Conservation (phyloP, 2,888 invertebrate genomes). For the Sympetrum striolatum region DNA sequence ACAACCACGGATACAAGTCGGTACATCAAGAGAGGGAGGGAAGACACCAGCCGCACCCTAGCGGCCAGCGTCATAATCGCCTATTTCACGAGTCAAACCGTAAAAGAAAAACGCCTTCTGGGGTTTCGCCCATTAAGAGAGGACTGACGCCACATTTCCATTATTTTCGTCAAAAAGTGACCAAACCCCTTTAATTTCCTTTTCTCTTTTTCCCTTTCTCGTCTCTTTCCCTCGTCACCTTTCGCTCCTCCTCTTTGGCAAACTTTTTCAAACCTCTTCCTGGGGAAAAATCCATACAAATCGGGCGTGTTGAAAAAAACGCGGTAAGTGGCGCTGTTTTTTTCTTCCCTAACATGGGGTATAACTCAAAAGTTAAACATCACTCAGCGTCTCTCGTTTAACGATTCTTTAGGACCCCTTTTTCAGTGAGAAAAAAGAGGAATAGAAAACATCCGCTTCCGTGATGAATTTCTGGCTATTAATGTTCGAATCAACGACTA, state of each 20-base stretch:
- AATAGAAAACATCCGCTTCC: neutral
- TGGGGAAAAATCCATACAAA: neutral
- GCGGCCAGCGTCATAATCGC: constrained; percentile 5
- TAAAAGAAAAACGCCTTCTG: neutral
- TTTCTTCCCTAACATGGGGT: neutral
- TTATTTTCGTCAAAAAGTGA: neutral
- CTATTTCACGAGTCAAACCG: constrained; percentile 2
- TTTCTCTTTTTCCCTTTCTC: no score
- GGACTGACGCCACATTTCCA: neutral
- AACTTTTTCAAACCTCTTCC: neutral
- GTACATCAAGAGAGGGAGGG: neutral
- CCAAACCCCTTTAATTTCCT: neutral
- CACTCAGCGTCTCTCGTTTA: neutral
- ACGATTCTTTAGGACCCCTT: neutral
- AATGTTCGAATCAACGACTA: neutral
- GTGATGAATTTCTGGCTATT: neutral
- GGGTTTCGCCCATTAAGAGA: constrained; percentile 4
- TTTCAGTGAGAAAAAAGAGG: neutral
- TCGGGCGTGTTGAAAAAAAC: neutral
- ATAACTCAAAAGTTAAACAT: constrained; percentile 29
- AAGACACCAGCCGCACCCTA: neutral
- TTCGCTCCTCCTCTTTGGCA: neutral
- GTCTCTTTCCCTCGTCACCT: no score
- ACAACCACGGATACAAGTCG: neutral
- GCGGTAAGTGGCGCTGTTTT: neutral